Base-by-base conservation (phyloP, 2,797 vertebrate genomes). In the Acrossocheilus wenchowensis region DNA sequence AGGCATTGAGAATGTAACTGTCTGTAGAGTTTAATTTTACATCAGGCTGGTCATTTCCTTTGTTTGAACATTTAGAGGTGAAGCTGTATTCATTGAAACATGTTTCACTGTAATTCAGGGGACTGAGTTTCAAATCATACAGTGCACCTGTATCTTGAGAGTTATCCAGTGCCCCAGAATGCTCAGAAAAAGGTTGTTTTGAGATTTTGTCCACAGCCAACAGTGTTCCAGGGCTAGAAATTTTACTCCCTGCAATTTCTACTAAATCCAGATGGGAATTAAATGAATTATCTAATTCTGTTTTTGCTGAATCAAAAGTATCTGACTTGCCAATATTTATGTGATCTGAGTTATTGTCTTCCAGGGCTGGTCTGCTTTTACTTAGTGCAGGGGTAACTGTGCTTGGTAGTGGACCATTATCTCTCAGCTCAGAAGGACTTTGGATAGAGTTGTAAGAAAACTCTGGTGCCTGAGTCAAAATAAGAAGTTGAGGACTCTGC, bases 101-200 rank as follows among this genome's bases (percentile, higher is more conserved):
- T 71, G 93, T 86, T 90, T 91, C 91, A 90, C 87, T 93, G 88
- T 94, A 95, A 93, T 93, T 94, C 45, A 95, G 90, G 54, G 94
- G 94, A 81, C 94, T 95, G 88, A 94, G 94, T 91, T 94, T 95
- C 81, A 95, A 94, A 82, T 92, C 92, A 74, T 94, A 94, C 74
- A 94, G 52, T 14, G 88, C 50, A 87, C 91, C 89, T 68, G 83
- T 91, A 85, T 92, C 93, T 83, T 90, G 87, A 64, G 92, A 82
- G 52, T 36, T 54, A 12, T 89, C 83, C 83, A 92, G 83, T 34
- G 43, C 74, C 62, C 90, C 89, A 68, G 90, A 52, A 43, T 89
- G 90, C 82, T 94, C 90, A 91, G 89, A 86, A 48, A 93, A 83
- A 86, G 71, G 17, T 69, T 83, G 82, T 80, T 85, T 57, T 62